phyloP scores from a whole-genome alignment of 1,140 invertebrate genomes.

The Eurosta solidaginis region DNA sequence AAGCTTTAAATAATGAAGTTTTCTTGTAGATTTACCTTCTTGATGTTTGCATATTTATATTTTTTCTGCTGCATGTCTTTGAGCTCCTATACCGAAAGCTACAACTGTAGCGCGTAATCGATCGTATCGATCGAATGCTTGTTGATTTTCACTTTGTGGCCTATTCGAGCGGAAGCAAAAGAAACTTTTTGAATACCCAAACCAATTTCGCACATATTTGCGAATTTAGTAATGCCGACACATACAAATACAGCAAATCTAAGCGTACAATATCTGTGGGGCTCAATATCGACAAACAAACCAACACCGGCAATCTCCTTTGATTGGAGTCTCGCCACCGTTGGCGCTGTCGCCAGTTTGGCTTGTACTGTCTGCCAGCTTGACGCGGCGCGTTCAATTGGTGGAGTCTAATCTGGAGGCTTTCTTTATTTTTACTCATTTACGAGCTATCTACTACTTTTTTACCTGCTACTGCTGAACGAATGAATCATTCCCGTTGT shows the following conservation, averaged over 20 bases:
- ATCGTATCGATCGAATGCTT: not conserved
- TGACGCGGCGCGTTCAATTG: slow-evolving; percentile 22
- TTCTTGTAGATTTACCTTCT: not conserved
- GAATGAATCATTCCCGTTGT: not conserved
- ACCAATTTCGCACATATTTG: slow-evolving; percentile 20
- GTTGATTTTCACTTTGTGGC: not conserved
- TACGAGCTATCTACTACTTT: not conserved
- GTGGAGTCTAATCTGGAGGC: not conserved
- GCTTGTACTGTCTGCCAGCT: not conserved
- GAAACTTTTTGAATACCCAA: not conserved
- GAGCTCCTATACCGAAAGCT: not conserved
- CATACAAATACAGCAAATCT: not conserved
- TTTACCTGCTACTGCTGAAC: not conserved
- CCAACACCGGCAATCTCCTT: not conserved
- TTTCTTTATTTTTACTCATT: not conserved
- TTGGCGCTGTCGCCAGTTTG: not conserved
- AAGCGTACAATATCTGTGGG: not conserved
- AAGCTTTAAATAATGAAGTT: not conserved
- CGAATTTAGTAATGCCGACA: slow-evolving; percentile 19
- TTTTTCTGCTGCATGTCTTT: not conserved
- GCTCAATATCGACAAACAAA: not conserved
- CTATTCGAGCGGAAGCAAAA: not conserved
- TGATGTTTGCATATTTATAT: not conserved
- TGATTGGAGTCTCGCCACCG: slow-evolving; percentile 9
- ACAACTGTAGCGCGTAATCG: slow-evolving; percentile 7